Conservation (phyloP, 2,113 vertebrate species). For the Urocolius indicus region DNA sequence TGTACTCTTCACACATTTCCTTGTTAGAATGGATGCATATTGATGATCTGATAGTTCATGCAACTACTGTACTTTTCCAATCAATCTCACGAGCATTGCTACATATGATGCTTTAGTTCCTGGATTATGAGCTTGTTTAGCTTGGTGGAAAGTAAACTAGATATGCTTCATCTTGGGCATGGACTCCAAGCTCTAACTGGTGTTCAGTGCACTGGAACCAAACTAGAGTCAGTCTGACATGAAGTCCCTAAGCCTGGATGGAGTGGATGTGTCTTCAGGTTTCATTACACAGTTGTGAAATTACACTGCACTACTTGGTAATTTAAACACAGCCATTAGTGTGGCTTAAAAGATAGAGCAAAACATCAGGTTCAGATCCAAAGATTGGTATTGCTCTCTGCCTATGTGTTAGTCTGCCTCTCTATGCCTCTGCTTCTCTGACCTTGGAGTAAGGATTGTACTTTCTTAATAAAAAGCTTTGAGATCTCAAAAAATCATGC, state of each 20-base stretch:
- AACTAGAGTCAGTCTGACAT: background rate
- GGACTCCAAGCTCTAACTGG: background rate
- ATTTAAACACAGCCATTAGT: background rate
- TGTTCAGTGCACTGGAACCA: background rate
- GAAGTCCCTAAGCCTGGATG: background rate
- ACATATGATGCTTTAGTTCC: fast-evolving
- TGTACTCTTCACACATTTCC: background rate
- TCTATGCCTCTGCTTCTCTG: background rate
- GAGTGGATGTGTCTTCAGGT: background rate
- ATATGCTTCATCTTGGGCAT: background rate
- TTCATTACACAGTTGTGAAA: fast-evolving
- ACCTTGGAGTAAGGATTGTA: background rate
- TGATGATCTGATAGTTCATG: background rate
- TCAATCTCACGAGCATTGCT: background rate
- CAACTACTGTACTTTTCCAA: background rate
- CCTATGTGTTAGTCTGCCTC: background rate
- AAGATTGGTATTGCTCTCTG: background rate
- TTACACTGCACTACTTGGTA: background rate
- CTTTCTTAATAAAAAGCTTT: background rate
- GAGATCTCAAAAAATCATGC: background rate
- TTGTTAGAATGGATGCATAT: background rate
- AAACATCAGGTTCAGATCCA: background rate
- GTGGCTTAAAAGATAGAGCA: background rate
- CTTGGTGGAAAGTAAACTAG: background rate
- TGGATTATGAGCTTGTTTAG: background rate